Conservation (phyloP, 1,140 invertebrate species). For the Drosophila tristis region DNA sequence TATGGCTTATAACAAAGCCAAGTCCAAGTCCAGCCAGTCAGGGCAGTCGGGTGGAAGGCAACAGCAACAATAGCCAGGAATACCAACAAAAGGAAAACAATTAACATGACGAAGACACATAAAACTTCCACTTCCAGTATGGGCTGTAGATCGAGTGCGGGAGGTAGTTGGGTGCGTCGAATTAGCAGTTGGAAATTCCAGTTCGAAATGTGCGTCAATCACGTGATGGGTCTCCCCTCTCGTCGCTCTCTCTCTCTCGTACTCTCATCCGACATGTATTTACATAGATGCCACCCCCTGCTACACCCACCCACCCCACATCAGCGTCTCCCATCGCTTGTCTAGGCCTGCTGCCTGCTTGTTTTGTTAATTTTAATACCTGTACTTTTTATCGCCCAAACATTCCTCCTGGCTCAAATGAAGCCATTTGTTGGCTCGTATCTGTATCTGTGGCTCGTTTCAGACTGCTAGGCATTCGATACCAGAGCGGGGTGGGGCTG, state of each 20-base stretch:
- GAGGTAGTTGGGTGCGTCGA: conserved; percentile 51
- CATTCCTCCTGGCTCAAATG: conserved; percentile 46
- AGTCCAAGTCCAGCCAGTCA: conserved; percentile 23
- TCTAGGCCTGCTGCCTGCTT: conserved; percentile 46
- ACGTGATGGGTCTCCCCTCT: conserved; percentile 49
- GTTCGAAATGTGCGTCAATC: conserved; percentile 67
- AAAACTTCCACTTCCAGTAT: conserved; percentile 58
- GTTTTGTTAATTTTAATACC: conserved; percentile 76
- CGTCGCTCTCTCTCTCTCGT: too few species aligned
- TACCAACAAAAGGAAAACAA: conserved; percentile 67
- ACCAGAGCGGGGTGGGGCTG: neutral
- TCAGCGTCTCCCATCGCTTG: conserved; percentile 37
- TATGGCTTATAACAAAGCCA: conserved; percentile 70
- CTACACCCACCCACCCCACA: conserved; percentile 1
- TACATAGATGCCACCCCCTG: conserved; percentile 10
- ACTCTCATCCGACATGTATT: too few species aligned
- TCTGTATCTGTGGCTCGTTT: conserved; percentile 46
- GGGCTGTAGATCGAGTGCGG: neutral
- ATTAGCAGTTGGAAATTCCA: conserved; percentile 47
- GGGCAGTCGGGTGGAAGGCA: neutral
- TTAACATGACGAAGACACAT: conserved; percentile 82
- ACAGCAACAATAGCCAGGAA: conserved; percentile 36
- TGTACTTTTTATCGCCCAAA: conserved; percentile 66
- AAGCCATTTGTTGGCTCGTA: conserved; percentile 54
- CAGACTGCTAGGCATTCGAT: conserved; percentile 27